Conservation (phyloP, 2,113 vertebrate species). For the mouse (Mus musculus) region DNA sequence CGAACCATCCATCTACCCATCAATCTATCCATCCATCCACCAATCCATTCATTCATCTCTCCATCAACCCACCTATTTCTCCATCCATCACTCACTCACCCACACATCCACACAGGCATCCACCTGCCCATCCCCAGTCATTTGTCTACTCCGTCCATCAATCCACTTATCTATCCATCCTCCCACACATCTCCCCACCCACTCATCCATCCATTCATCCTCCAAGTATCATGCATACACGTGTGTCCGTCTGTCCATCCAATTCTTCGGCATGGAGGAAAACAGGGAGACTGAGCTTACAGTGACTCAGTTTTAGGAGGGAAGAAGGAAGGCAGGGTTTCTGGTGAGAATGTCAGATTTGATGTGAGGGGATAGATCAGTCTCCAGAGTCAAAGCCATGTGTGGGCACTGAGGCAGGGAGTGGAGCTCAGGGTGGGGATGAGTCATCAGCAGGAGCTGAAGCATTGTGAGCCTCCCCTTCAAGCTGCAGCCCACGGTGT, state of each 20-base stretch:
- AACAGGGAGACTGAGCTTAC: not conserved
- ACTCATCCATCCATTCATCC: not conserved
- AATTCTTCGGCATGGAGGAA: not conserved
- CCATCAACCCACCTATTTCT: not conserved
- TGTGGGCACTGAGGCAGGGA: not conserved
- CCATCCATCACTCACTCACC: not conserved
- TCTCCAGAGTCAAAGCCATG: not conserved
- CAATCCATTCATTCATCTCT: not conserved
- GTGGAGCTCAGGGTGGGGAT: not conserved
- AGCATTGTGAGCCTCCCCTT: not conserved
- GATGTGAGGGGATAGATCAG: not conserved
- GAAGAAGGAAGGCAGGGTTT: not conserved
- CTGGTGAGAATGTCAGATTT: not conserved
- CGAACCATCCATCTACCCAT: fast-evolving
- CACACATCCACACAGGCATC: not conserved
- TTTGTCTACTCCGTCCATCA: not conserved
- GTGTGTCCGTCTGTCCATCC: too few relatives aligned
- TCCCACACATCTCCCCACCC: too few relatives aligned
- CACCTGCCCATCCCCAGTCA: too few relatives aligned
- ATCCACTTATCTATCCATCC: too few relatives aligned
- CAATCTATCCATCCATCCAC: fast-evolving
- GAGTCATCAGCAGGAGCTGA: not conserved
- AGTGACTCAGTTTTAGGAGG: not conserved
- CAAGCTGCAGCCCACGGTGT: fast-evolving
- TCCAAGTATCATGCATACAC: too few relatives aligned